Conservation (phyloP, 2,797 vertebrate genomes). For the Coluber constrictor region DNA sequence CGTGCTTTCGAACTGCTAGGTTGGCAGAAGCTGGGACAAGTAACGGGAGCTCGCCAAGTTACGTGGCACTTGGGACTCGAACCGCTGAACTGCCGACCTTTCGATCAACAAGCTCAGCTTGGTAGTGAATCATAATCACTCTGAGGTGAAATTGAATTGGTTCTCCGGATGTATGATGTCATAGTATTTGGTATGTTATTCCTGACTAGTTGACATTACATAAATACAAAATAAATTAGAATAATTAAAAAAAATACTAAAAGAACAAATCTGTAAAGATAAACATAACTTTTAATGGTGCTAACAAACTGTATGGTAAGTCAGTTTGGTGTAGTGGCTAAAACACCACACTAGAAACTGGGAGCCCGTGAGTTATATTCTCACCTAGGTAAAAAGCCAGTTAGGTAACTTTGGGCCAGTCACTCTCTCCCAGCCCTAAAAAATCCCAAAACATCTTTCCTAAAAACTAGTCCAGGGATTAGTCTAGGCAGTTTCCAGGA, state of each 20-base stretch:
- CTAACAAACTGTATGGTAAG: not conserved
- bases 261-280: not conserved
- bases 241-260: not conserved
- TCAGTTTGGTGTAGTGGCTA: not conserved
- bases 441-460: not conserved
- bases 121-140: not conserved
- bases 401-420: not conserved
- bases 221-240: not conserved
- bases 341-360: not conserved
- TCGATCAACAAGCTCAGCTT: not conserved
- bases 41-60: no score
- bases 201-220: not conserved
- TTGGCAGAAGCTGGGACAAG: no score
- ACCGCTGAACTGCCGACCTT: no score
- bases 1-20: no score
- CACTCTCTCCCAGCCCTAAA: not conserved
- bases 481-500: not conserved
- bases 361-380: not conserved
- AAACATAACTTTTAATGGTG: not conserved
- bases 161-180: not conserved
- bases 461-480: not conserved
- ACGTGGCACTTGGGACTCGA: no score
- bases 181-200: not conserved
- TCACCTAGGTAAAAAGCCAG: not conserved
- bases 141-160: not conserved